Conservation (phyloP, 2,888 invertebrate genomes). For the Himalopsyche anomala region DNA sequence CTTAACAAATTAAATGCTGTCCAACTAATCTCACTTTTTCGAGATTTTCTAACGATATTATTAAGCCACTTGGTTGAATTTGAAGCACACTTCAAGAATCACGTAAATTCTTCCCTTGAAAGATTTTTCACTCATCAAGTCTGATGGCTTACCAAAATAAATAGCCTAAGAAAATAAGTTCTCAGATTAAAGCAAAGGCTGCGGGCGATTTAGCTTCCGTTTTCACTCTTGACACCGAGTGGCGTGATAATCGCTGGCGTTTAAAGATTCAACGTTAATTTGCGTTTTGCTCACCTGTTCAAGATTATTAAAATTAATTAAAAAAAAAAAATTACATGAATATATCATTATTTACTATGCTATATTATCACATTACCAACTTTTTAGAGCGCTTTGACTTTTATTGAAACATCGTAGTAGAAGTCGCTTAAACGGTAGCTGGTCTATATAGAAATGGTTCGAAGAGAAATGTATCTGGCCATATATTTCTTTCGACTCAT, state of each 20-base stretch:
- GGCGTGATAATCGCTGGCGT: neutral
- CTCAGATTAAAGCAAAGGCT: neutral
- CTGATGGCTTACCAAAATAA: constrained; percentile 10
- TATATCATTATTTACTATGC: too few species aligned
- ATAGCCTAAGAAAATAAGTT: constrained; percentile 27
- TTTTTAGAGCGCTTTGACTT: too few species aligned
- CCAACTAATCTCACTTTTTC: neutral
- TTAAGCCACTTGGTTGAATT: constrained; percentile 8
- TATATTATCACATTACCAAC: too few species aligned
- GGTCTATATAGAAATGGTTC: too few species aligned
- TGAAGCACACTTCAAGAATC: neutral
- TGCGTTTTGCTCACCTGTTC: neutral
- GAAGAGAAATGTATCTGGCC: too few species aligned
- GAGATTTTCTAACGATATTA: neutral
- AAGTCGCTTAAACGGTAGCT: too few species aligned
- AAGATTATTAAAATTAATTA: neutral
- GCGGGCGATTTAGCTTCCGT: neutral
- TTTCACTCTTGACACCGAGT: neutral
- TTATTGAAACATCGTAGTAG: too few species aligned
- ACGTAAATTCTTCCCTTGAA: neutral
- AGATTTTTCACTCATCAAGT: neutral
- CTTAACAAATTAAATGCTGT: neutral
- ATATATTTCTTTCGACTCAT: too few species aligned
- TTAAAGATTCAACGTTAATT: neutral
- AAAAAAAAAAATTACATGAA: too few species aligned